Evolutionary conservation across 92 coral and sea anemone genomes (phyloP).

Genomic region (Epizoanthus scotinus): DNA sequence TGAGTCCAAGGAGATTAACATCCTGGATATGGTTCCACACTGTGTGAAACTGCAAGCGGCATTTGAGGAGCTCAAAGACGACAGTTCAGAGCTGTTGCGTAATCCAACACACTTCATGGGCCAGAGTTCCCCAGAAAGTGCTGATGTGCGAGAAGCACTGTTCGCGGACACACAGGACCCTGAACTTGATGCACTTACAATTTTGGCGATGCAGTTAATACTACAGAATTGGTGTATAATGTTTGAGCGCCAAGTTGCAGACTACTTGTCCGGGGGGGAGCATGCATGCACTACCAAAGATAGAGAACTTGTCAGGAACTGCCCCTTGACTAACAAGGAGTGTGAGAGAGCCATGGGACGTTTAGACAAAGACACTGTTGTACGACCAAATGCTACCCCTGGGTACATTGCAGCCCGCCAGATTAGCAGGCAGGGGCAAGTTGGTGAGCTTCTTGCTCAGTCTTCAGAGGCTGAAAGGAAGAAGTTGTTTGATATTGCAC

Average conservation of each 20-base stretch:
- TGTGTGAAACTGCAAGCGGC: conserved; percentile 14
- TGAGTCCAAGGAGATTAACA: neutral
- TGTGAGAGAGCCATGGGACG: too few species aligned
- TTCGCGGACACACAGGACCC: conserved; percentile 6
- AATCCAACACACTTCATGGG: conserved; percentile 2
- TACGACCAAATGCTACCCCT: too few species aligned
- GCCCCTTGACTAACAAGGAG: too few species aligned
- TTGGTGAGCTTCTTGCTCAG: too few species aligned
- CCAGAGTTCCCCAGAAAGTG: neutral
- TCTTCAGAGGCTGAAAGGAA: too few species aligned
- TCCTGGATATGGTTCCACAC: conserved; percentile 15
- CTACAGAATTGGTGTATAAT: conserved; percentile 17
- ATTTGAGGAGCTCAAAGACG: conserved; percentile 14
- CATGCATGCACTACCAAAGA: too few species aligned
- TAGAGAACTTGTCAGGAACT: too few species aligned
- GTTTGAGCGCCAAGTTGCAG: neutral
- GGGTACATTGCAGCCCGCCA: too few species aligned
- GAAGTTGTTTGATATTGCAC: too few species aligned
- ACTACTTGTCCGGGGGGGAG: too few species aligned
- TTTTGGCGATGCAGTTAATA: conserved; percentile 24
- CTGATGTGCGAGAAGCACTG: neutral
- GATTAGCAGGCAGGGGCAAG: too few species aligned
- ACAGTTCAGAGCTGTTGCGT: conserved; percentile 1
- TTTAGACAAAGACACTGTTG: too few species aligned
- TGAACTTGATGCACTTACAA: conserved; percentile 23